Evolutionary conservation across 1,140 invertebrate genomes (phyloP).

Genomic region (Agrilus planipennis): DNA sequence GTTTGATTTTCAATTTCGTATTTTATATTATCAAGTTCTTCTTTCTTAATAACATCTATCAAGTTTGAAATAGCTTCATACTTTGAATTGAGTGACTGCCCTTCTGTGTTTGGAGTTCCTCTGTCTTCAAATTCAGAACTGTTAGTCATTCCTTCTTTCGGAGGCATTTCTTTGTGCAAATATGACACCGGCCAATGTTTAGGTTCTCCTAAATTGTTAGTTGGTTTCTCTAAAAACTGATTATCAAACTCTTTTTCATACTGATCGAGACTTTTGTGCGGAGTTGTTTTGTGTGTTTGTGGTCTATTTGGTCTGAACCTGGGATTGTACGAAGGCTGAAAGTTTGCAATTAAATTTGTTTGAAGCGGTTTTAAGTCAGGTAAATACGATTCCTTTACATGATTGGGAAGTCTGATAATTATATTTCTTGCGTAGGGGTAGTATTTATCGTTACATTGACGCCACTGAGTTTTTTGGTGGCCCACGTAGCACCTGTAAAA

Average conservation of each 20-base stretch:
- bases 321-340: constrained; percentile 10
- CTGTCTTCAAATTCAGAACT: constrained; percentile 11
- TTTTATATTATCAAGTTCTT: constrained; percentile 26
- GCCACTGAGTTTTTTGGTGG: constrained; percentile 58
- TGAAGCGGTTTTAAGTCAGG: background rate
- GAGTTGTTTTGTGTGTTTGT: constrained; percentile 21
- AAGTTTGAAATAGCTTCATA: constrained; percentile 27
- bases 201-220: constrained; percentile 37
- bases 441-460: constrained; percentile 70
- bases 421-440: constrained; percentile 42
- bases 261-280: constrained; percentile 27
- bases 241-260: constrained; percentile 32
- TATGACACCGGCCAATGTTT: constrained; percentile 55
- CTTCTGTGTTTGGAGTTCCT: constrained; percentile 12
- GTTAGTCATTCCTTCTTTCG: constrained; percentile 28
- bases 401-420: constrained; percentile 10
- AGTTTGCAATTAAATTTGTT: background rate
- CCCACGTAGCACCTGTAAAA: constrained; percentile 65
- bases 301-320: constrained; percentile 23
- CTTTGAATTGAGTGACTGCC: constrained; percentile 15
- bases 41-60: constrained; percentile 27
- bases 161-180: constrained; percentile 49
- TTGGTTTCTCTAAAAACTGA: constrained; percentile 33
- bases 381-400: background rate
- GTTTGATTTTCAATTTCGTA: constrained; percentile 23